Base-by-base conservation (phyloP, 30 jellyfish, hydroid and myxozoan species). In the Aurelia coerulea region DNA sequence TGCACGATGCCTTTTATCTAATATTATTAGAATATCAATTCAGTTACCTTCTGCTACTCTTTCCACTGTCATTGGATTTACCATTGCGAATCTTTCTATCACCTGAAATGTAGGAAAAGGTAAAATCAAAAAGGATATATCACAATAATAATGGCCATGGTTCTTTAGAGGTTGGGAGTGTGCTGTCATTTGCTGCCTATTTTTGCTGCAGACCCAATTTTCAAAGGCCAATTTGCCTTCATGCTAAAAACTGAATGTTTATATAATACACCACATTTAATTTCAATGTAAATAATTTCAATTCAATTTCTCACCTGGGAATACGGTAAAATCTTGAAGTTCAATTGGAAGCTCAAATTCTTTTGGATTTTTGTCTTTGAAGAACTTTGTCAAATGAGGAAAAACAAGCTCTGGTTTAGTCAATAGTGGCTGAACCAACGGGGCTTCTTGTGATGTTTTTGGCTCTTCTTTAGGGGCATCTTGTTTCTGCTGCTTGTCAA, bases 271-370 rank as follows among this genome's bases (percentile, higher is more conserved):
- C 29, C 29, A 73, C 53, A 65, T 86, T 56, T 88, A 79, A 35
- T 35, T 79, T 56, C 86, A 78, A 34, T 73, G n/a, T n/a, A n/a
- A n/a, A n/a, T 88, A 79, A 35, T 35, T 79, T 56, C 86, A 78
- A 34, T 73, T 41, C 71, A 84, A 83, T 50, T 97, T 73, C 73
- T 94, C 99, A 17, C 99, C 99, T 29, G 99, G 97, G 90, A 95
- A 91, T 8, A 95, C 93, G 19, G 97, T 84, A 84, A 95, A 95
- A 53, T 90, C 92, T 95, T 95, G 97, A 71, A 90, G 73, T 59
- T 87, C 94, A 29, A 49, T 29, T 2, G 99, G 99, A 10, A 95
- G 92, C 72, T 73, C 87, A 77, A 95, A 95, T 83, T 95, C 99
- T 77, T 56, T 87, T 70, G 99, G 99, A 62, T 95, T 95, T 72